Base-by-base conservation (phyloP, 2,113 vertebrate species). In the Erythrocebus patas region DNA sequence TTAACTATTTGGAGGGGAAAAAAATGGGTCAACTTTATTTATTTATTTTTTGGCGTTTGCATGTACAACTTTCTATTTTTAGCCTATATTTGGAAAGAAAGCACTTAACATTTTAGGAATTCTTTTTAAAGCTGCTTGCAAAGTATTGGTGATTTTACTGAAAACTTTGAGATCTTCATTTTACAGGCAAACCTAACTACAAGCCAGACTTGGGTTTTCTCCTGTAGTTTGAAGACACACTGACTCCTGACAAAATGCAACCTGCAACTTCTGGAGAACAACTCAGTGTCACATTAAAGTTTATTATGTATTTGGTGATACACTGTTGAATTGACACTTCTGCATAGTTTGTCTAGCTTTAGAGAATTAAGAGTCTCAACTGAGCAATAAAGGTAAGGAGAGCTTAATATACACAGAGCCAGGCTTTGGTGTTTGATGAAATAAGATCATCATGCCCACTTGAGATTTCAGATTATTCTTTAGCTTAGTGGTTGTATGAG, bases 171-270 rank as follows among this genome's bases (percentile, higher is more conserved):
- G 95, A 86, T 95, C 35, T 97, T 97, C 75, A 23, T 97, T 98
- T 97, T 97, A 89, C 97, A 98, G 98, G 95, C 90, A 95, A 55
- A 38, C 45, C 55, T 91, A 96, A 97, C 55, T 79, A 85, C 90
- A 96, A 92, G 57, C 89, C 92, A 66, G 57, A 59, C 59, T 92
- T 93, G 70, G 78, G 78, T 66, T 93, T 93, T 88, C 48, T 76
- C 43, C 23, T 95, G 5, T 88, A 90, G 73, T 59, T 81, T 84
- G 97, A 97, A 97, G 95, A 96, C 91, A 72, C n/a, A 61, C 22
- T 52, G 83, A 92, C 86, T 91, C 25, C 32, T 79, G 92, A 93
- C 86, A 91, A 70, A 94, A 5, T 45, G 45, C n/a, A 40, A 16
- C 79, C 90, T 93, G 27, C 88, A 82, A 7, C 97, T 88, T 43